phyloP scores from a whole-genome alignment of 2,888 invertebrate genomes.

The Maniola hyperantus region DNA sequence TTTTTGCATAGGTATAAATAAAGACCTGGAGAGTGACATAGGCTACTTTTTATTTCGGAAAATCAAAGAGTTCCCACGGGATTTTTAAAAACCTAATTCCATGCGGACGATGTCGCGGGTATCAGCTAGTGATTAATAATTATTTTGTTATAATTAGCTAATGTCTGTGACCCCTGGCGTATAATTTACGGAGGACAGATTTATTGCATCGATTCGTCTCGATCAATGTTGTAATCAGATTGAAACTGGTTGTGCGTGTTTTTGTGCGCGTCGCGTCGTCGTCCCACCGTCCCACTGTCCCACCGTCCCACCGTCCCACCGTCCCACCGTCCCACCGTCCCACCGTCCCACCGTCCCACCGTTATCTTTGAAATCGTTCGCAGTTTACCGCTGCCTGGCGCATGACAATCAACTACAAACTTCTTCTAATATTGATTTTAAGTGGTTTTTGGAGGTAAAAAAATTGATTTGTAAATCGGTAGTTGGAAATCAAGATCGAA shows the following conservation, averaged over 20 bases:
- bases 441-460: neutral
- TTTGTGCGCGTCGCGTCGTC: too few relatives aligned
- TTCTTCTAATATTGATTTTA: slow-evolving; percentile 7
- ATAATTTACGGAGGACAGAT: slow-evolving; percentile 32
- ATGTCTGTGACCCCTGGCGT: slow-evolving; percentile 9
- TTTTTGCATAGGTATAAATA: too few relatives aligned
- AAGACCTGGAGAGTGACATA: too few relatives aligned
- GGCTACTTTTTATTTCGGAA: too few relatives aligned
- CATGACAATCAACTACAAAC: neutral
- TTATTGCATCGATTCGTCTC: slow-evolving; percentile 30
- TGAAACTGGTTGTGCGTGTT: slow-evolving; percentile 26
- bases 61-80: too few relatives aligned
- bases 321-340: slow-evolving; percentile 20
- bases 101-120: too few relatives aligned
- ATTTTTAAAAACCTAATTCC: too few relatives aligned
- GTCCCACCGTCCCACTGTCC: slow-evolving; percentile 19
- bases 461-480: neutral
- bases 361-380: slow-evolving; percentile 11
- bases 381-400: neutral
- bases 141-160: neutral
- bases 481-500: neutral
- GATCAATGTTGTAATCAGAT: slow-evolving; percentile 25
- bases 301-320: slow-evolving; percentile 16
- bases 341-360: slow-evolving; percentile 21
- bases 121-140: neutral